A percentile compares a stretch with the other conserved stretches of the same genome.
phyloP scores from a whole-genome alignment of 2,113 vertebrate genomes.

The Delphinapterus leucas region DNA sequence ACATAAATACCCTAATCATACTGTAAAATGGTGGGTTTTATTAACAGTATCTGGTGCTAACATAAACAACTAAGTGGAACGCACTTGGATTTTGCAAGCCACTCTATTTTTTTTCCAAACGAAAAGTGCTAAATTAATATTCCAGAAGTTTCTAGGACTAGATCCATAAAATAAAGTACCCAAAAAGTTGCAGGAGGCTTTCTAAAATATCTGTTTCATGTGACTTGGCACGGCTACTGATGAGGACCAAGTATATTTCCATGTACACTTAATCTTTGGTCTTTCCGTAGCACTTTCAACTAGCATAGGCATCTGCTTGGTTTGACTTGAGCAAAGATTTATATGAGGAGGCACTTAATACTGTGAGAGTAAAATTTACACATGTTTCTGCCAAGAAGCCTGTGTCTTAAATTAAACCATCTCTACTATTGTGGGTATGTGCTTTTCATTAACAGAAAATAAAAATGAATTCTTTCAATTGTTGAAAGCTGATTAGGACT shows the following conservation, averaged over 20 bases:
- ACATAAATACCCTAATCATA: background rate
- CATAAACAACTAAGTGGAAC: constrained; percentile 20
- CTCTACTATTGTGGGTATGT: background rate
- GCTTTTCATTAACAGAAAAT: constrained; percentile 25
- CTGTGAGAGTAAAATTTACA: constrained; percentile 38
- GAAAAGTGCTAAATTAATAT: constrained; percentile 61
- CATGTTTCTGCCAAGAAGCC: background rate
- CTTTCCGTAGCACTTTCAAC: constrained; percentile 41
- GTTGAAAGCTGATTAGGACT: background rate
- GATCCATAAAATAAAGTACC: constrained; percentile 60
- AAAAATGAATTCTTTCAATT: background rate
- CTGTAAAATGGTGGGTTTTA: constrained; percentile 3
- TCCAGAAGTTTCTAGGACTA: constrained; percentile 57
- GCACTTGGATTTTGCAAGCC: constrained; percentile 34
- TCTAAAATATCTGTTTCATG: constrained; percentile 39
- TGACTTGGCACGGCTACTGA: constrained; percentile 42
- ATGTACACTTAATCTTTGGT: constrained; percentile 38
- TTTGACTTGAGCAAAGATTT: background rate
- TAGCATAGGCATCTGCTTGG: background rate
- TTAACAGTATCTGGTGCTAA: constrained; percentile 56
- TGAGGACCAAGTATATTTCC: constrained; percentile 60
- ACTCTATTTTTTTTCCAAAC: constrained; percentile 59
- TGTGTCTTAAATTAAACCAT: background rate
- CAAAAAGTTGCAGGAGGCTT: background rate
- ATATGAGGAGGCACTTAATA: constrained; percentile 18